Evolutionary conservation across 2,888 invertebrate genomes (phyloP).

Genomic region (Hypomecis punctinalis): DNA sequence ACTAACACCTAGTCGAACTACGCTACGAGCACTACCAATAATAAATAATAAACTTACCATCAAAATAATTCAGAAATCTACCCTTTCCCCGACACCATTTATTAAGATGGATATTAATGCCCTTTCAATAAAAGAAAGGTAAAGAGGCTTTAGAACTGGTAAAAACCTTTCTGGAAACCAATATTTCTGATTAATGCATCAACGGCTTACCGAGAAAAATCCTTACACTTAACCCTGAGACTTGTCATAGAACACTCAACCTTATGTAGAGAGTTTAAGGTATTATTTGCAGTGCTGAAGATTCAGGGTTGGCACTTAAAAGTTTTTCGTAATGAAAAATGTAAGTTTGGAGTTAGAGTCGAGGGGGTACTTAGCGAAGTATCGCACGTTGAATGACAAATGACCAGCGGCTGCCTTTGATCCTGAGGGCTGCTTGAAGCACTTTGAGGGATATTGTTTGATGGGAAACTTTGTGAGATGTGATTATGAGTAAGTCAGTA

Average conservation of each 20-base stretch:
- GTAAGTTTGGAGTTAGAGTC: slow-evolving; percentile 67
- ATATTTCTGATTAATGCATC: slow-evolving; percentile 46
- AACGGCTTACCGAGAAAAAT: slow-evolving; percentile 36
- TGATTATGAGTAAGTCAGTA: slow-evolving; percentile 19
- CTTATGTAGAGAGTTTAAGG: slow-evolving; percentile 23
- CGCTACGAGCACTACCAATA: too few relatives aligned
- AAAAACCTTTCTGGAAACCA: slow-evolving; percentile 42
- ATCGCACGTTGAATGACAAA: slow-evolving; percentile 80
- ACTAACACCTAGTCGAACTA: too few relatives aligned
- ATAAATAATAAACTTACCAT: too few relatives aligned
- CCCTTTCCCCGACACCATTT: slow-evolving; percentile 4
- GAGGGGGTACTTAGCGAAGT: slow-evolving; percentile 63
- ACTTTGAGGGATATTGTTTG: slow-evolving; percentile 31
- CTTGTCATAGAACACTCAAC: slow-evolving; percentile 17
- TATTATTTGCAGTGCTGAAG: slow-evolving; percentile 26
- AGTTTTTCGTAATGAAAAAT: slow-evolving; percentile 71
- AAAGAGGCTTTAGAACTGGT: slow-evolving; percentile 37
- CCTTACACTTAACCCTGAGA: slow-evolving; percentile 31
- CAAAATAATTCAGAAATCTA: not conserved
- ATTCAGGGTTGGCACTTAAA: slow-evolving; percentile 50
- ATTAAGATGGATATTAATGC: slow-evolving; percentile 21
- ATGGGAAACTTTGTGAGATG: slow-evolving; percentile 35
- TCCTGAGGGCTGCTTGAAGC: slow-evolving; percentile 45
- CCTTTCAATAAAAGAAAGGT: slow-evolving; percentile 40
- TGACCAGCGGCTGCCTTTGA: slow-evolving; percentile 58